phyloP scores from a whole-genome alignment of 1,140 invertebrate genomes.

The Metopolophium dirhodum region DNA sequence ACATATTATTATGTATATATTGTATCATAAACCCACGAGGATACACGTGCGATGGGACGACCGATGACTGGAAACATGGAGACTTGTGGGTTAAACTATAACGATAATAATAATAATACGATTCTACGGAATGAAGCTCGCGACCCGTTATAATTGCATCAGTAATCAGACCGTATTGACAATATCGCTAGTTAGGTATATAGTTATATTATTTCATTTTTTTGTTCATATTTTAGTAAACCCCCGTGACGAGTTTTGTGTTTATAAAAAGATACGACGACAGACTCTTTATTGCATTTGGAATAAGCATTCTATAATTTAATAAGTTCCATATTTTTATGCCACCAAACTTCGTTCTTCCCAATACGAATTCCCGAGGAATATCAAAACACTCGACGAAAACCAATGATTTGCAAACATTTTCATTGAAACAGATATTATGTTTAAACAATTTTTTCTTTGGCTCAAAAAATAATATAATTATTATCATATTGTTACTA shows the following conservation, averaged over 20 bases:
- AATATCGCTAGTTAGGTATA: not conserved
- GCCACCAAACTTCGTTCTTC: not conserved
- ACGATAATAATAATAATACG: not conserved
- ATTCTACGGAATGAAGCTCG: not conserved
- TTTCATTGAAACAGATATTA: not conserved
- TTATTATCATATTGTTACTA: no score
- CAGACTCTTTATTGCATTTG: conserved; percentile 11
- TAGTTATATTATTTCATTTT: not conserved
- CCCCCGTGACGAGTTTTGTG: not conserved
- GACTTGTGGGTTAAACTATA: not conserved
- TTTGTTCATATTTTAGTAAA: not conserved
- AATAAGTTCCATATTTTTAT: conserved; percentile 18
- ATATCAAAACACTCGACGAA: conserved; percentile 2
- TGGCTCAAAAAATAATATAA: not conserved
- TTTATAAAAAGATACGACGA: not conserved
- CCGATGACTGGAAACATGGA: not conserved
- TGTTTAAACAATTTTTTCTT: not conserved
- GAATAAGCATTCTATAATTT: conserved; percentile 31
- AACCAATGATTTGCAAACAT: not conserved
- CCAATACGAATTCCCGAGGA: not conserved
- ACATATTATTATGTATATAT: not conserved
- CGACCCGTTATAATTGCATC: conserved; percentile 33
- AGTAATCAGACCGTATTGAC: conserved; percentile 29
- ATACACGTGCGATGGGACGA: not conserved
- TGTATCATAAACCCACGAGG: not conserved